These are phyloP conservation scores for Calephelis nemesis DNA, from an alignment of 1,140 invertebrate species.

Conservation along the genomic window DNA sequence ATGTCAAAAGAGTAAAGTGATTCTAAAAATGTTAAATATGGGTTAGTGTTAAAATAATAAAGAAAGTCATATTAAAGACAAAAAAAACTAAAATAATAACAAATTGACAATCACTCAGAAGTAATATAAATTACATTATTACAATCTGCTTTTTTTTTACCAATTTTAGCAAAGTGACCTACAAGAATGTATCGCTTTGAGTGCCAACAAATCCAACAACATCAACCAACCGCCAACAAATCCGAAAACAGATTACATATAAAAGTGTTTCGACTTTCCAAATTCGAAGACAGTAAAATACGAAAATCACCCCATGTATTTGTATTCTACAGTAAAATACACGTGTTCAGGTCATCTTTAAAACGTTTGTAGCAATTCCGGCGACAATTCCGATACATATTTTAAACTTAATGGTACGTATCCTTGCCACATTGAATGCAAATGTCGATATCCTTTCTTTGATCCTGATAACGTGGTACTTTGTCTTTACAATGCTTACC, in stretches of 20 bases:
- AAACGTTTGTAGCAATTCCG: conserved; percentile 33
- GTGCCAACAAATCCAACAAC: neutral
- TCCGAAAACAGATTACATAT: neutral
- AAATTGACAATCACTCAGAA: too few species aligned
- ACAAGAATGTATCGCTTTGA: neutral
- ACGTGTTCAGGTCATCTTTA: conserved; percentile 40
- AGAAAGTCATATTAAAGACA: too few species aligned
- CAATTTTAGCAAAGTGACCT: too few species aligned
- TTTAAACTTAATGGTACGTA: conserved; percentile 29
- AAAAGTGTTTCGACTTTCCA: neutral
- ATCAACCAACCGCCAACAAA: too few species aligned
- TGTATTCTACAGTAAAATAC: conserved; percentile 39
- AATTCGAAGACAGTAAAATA: conserved; percentile 26
- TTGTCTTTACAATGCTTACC: too few species aligned
- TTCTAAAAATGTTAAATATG: too few species aligned
- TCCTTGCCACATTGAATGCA: neutral
- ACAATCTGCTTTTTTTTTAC: too few species aligned
- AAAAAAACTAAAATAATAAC: too few species aligned
- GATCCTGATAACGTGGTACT: neutral
- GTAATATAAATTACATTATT: too few species aligned
- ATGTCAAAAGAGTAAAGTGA: too few species aligned
- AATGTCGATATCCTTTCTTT: neutral
- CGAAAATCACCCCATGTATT: conserved; percentile 32
- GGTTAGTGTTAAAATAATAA: too few species aligned
- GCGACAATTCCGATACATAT: conserved; percentile 34